Evolutionary conservation across 2,888 invertebrate species (phyloP).

Genomic region (Oscheius onirici): DNA sequence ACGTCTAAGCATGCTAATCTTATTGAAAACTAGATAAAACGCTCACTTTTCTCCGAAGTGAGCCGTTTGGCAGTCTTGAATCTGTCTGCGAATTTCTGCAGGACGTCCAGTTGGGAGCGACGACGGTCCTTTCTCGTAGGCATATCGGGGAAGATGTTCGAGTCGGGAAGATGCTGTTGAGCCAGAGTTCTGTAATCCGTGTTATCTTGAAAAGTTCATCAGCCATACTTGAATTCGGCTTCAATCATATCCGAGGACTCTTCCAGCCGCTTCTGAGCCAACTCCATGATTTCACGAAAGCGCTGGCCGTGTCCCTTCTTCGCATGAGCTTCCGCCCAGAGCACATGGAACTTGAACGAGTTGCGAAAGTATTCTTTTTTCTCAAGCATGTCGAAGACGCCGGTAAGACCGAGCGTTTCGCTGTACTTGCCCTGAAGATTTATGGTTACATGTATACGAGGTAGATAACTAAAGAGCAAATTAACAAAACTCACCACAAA

Average conservation of each 20-base stretch:
- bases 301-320: conserved; percentile 29
- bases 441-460: too few species aligned
- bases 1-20: too few species aligned
- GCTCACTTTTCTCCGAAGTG: too few species aligned
- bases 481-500: background rate
- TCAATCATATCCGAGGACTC: background rate
- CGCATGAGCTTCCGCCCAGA: conserved; percentile 48
- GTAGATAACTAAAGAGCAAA: too few species aligned
- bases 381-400: conserved; percentile 50
- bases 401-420: conserved; percentile 40
- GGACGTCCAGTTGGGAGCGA: too few species aligned
- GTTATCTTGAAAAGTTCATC: background rate
- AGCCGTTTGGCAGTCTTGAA: too few species aligned
- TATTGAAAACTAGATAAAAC: too few species aligned
- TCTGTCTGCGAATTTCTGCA: too few species aligned
- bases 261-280: conserved; percentile 19
- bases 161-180: background rate
- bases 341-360: conserved; percentile 44
- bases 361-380: conserved; percentile 42
- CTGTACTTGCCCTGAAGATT: conserved; percentile 48
- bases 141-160: background rate
- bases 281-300: conserved; percentile 32
- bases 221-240: conserved; percentile 13
- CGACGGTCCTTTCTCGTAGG: too few species aligned
- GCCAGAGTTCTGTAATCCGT: background rate